phyloP scores from a whole-genome alignment of 2,888 invertebrate species.

The Hypercompe scribonia region DNA sequence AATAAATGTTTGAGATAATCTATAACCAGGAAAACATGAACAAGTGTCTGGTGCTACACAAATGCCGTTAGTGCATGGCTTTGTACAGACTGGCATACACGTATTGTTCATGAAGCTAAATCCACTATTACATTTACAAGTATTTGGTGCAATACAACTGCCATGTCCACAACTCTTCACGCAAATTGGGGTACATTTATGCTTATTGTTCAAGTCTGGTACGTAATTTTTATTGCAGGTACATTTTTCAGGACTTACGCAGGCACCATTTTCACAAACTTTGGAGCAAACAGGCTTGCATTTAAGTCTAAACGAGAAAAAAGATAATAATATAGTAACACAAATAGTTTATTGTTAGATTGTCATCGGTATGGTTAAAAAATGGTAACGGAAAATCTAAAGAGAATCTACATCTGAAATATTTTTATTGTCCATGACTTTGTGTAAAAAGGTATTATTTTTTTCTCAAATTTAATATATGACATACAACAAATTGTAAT shows the following conservation, averaged over 20 bases:
- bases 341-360: constrained; percentile 7
- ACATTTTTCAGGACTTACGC: constrained; percentile 16
- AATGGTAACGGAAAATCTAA: neutral
- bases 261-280: constrained; percentile 15
- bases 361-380: neutral
- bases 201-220: constrained; percentile 3
- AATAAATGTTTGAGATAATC: neutral
- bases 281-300: constrained; percentile 20
- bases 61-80: constrained; percentile 15
- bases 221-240: constrained; percentile 8
- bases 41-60: constrained; percentile 38
- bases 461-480: neutral
- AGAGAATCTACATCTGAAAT: neutral
- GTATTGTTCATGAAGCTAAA: neutral
- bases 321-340: neutral
- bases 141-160: constrained; percentile 21
- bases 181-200: constrained; percentile 17
- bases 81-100: constrained; percentile 21
- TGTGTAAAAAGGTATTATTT: neutral
- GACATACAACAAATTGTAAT: neutral
- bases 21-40: constrained; percentile 30
- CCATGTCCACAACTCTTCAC: constrained; percentile 16
- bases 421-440: neutral
- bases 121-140: constrained; percentile 16
- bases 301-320: constrained; percentile 15